phyloP scores from a whole-genome alignment of 2,888 invertebrate genomes.

The Shargacucullia verbasci region DNA sequence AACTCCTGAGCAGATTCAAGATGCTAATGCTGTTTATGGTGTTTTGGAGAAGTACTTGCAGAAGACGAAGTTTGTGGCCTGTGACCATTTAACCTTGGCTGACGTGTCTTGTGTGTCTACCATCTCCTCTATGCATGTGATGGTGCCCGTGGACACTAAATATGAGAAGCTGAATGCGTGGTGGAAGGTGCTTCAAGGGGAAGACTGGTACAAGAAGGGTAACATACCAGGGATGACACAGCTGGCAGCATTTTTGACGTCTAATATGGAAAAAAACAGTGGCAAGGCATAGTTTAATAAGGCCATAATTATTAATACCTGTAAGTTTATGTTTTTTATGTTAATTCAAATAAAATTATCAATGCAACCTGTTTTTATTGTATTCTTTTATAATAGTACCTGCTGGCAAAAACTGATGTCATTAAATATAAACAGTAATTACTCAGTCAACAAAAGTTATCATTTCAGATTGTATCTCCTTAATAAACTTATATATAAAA shows the following conservation, averaged over 20 bases:
- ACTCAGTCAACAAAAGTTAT: too few relatives aligned
- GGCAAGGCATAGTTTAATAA: neutral
- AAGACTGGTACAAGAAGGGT: conserved; percentile 63
- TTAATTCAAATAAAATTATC: too few relatives aligned
- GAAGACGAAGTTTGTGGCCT: conserved; percentile 57
- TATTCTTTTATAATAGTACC: too few relatives aligned
- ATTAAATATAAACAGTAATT: too few relatives aligned
- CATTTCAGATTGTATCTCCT: too few relatives aligned
- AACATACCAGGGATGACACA: conserved; percentile 60
- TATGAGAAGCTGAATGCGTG: conserved; percentile 60
- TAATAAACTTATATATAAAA: too few relatives aligned
- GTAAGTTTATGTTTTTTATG: too few relatives aligned
- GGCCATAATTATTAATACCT: neutral
- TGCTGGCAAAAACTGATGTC: too few relatives aligned
- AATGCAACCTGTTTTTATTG: too few relatives aligned
- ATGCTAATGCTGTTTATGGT: conserved; percentile 61
- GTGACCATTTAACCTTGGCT: conserved; percentile 64
- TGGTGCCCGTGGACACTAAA: conserved; percentile 61
- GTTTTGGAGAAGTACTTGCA: conserved; percentile 66
- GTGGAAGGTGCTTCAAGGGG: conserved; percentile 54
- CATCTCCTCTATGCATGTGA: conserved; percentile 55
- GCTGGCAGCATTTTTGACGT: conserved; percentile 35
- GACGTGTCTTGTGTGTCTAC: conserved; percentile 65
- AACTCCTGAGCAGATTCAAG: conserved; percentile 44
- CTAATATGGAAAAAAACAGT: conserved; percentile 33